Evolutionary conservation across 2,797 vertebrate genomes (phyloP).

Genomic region (Pitangus sulphuratus): DNA sequence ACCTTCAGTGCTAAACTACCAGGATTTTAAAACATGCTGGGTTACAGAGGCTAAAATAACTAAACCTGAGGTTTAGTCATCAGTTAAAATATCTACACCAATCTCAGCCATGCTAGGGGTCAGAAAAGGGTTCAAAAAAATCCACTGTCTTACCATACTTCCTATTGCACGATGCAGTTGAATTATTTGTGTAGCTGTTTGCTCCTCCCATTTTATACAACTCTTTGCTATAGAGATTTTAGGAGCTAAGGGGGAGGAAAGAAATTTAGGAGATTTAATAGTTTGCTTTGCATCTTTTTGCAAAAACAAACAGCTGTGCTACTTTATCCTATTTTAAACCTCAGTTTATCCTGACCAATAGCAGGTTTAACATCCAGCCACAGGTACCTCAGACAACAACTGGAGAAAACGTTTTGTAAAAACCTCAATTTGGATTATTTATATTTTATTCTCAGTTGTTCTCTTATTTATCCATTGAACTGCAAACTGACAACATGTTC

Average conservation of each 20-base stretch:
- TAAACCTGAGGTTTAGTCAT: background rate
- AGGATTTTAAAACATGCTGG: background rate
- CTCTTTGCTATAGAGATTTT: conserved; percentile 84
- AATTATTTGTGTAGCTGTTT: conserved; percentile 84
- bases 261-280: background rate
- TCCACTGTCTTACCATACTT: conserved; percentile 79
- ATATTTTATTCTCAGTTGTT: background rate
- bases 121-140: background rate
- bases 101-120: background rate
- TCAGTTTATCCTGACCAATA: background rate
- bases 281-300: background rate
- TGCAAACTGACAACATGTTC: background rate
- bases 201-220: conserved; percentile 92
- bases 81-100: background rate
- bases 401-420: background rate
- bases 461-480: background rate
- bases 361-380: background rate
- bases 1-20: background rate
- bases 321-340: background rate
- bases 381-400: background rate
- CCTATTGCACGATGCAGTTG: conserved; percentile 86
- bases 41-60: background rate
- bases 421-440: background rate
- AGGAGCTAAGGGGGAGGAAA: conserved; percentile 79
- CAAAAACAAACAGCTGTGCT: background rate